These are phyloP conservation scores for Gandaritis pyraliata DNA, from an alignment of 2,888 invertebrate genomes.

Conservation along the genomic window DNA sequence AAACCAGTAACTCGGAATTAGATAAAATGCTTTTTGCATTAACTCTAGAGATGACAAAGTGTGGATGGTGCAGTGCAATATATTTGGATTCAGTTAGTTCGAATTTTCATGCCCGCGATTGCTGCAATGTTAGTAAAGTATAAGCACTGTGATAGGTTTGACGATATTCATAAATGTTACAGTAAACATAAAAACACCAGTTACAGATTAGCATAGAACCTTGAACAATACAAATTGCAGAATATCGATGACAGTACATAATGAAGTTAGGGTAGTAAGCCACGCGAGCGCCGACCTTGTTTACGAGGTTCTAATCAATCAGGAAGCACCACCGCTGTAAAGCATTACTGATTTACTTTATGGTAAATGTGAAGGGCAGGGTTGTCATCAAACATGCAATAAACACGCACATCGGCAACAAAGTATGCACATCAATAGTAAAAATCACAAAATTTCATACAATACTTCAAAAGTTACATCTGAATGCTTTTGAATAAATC, in stretches of 20 bases:
- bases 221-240: conserved; percentile 29
- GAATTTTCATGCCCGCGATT: not conserved
- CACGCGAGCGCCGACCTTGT: conserved; percentile 51
- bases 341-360: conserved; percentile 47
- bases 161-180: not conserved
- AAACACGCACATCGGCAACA: conserved; percentile 3
- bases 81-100: not conserved
- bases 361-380: conserved; percentile 21
- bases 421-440: not conserved
- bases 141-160: not conserved
- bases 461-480: too few relatives aligned
- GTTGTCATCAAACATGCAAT: conserved; percentile 17
- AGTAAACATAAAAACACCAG: conserved; percentile 10
- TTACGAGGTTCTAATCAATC: conserved; percentile 67
- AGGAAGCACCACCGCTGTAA: conserved; percentile 55
- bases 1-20: conserved; percentile 1
- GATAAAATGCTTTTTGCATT: not conserved
- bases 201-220: conserved; percentile 24
- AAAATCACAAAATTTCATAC: too few relatives aligned
- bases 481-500: too few relatives aligned
- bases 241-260: conserved; percentile 32
- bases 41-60: not conserved
- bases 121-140: not conserved
- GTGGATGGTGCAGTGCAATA: not conserved
- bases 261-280: conserved; percentile 44